Evolutionary conservation across 2,113 vertebrate genomes (phyloP), one percentile per base, ranked within the genome.

Genomic region (Prolemur simus): DNA sequence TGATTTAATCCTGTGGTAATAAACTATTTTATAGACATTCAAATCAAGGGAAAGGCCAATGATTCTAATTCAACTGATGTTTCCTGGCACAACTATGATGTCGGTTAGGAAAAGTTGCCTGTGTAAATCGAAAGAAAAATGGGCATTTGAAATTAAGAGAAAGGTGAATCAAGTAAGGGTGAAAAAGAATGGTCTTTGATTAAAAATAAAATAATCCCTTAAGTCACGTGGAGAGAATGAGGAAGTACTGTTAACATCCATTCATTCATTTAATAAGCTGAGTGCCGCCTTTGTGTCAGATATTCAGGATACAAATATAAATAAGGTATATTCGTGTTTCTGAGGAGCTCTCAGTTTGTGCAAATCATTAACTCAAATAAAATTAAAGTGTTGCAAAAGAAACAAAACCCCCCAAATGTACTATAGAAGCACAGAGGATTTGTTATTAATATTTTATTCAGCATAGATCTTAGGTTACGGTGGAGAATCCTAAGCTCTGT

Each of bases 211-310:
- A 81, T 74, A 77, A 94, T 54, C 34, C 39, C 29, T 77, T 66
- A 95, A 81, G 1, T 90, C 45, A 95, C 32, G n/a, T 3, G 6
- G 47, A 88, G 58, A 82, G 45, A 86, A 87, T 60, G 15, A 86
- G 6, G 17, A 94, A 94, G 52, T 39, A 56, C 3, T 87, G 10
- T 39, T 82, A 77, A 15, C 4, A 81, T 71, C 25, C 20, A 88
- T 21, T 87, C 63, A 84, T 80, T 91, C n/a, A 68, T 89, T 93
- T 81, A 95, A 60, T 85, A 87, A 96, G 42, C 15, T 8, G 8
- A 77, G 74, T 66, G 83, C 27, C 29, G 80, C 66, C 39, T 96
- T 45, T 85, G 56, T 78, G 68, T 1, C n/a, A 81, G 37, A 66
- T n/a, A 96, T 10, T 94, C 34, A 71, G 56, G 49, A 80, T 63